Evolutionary conservation across 1,140 invertebrate species (phyloP).

Genomic region (Caenorhabditis latens): DNA sequence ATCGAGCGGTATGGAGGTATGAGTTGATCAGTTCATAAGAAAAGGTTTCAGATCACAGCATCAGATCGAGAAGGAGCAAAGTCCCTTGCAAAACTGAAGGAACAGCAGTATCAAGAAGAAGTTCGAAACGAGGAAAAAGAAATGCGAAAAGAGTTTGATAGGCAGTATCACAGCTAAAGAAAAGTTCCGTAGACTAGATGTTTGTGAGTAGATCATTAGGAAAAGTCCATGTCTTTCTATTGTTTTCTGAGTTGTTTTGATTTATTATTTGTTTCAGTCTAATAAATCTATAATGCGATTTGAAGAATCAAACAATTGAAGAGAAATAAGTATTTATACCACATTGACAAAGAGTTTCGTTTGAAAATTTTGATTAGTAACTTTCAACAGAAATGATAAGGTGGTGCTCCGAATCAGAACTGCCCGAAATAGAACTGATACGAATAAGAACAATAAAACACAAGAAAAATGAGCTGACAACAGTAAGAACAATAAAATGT

Average conservation of each 20-base stretch:
- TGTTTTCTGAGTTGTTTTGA: background rate
- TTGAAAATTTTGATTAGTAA: too few species aligned
- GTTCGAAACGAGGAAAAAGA: slow-evolving; percentile 12
- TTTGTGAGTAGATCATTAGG: background rate
- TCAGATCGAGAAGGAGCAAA: slow-evolving; percentile 63
- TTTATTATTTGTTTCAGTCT: too few species aligned
- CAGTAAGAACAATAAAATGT: too few species aligned
- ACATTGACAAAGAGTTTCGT: too few species aligned
- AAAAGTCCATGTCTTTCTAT: slow-evolving; percentile 1
- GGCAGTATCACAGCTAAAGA: slow-evolving; percentile 37
- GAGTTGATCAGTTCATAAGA: background rate
- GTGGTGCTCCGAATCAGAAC: too few species aligned
- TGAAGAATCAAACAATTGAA: too few species aligned
- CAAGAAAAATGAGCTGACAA: too few species aligned
- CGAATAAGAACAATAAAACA: too few species aligned
- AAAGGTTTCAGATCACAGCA: slow-evolving; percentile 60
- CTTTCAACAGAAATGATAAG: too few species aligned
- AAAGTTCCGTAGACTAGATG: background rate
- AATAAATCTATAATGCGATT: too few species aligned
- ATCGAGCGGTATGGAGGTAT: slow-evolving; percentile 55
- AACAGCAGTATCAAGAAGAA: slow-evolving; percentile 48
- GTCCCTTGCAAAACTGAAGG: slow-evolving; percentile 61
- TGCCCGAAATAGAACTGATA: too few species aligned
- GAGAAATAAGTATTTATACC: too few species aligned
- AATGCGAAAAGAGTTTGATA: slow-evolving; percentile 38